These are phyloP conservation scores for Sebastes dallii DNA, from an alignment of 2,797 vertebrate genomes.

Conservation along the genomic window DNA sequence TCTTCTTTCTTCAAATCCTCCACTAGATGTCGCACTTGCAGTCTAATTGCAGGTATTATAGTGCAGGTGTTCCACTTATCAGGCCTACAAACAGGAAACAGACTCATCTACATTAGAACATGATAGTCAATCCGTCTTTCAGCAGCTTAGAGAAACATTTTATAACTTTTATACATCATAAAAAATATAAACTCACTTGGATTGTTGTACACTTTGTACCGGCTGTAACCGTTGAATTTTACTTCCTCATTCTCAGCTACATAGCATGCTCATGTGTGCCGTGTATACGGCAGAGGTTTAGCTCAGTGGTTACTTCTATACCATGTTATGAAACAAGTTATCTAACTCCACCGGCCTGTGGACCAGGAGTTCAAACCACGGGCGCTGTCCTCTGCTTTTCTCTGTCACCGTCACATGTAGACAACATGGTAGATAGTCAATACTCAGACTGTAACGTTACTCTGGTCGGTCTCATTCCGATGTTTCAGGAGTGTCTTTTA, in stretches of 20 bases:
- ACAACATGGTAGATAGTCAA: too few relatives aligned
- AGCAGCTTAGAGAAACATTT: too few relatives aligned
- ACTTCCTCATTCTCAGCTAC: background rate
- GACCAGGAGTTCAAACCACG: too few relatives aligned
- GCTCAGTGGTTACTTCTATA: background rate
- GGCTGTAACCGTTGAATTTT: accelerated
- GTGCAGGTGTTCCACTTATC: accelerated
- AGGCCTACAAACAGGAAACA: too few relatives aligned
- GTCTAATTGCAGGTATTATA: too few relatives aligned
- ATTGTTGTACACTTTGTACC: background rate
- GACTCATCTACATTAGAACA: too few relatives aligned
- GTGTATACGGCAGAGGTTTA: accelerated
- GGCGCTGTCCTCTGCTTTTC: too few relatives aligned
- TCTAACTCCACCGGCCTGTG: too few relatives aligned
- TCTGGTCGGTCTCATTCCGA: accelerated
- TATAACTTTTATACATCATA: background rate
- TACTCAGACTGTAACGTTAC: background rate
- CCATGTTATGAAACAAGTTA: too few relatives aligned
- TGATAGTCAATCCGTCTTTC: too few relatives aligned
- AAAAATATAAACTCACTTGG: background rate
- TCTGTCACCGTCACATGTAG: too few relatives aligned
- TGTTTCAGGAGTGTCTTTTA: background rate
- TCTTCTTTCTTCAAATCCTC: background rate
- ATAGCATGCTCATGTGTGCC: accelerated
- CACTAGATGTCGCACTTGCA: background rate